Evolutionary conservation across 2,888 invertebrate genomes (phyloP), one percentile per base, ranked within the genome.

Genomic region (Ophion ellenae): DNA sequence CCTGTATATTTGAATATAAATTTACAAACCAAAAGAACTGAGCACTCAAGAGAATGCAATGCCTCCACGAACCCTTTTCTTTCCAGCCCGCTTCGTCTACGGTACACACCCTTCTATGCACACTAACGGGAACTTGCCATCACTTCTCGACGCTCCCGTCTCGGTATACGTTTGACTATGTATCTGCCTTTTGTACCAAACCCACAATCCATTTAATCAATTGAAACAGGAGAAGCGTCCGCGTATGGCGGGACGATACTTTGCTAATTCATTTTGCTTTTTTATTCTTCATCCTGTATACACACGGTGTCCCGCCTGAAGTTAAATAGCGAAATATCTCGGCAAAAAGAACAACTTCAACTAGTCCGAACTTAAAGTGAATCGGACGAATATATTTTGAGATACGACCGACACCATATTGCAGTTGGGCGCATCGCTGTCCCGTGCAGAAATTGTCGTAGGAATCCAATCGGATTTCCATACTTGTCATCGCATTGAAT

Each of bases 201-300:
- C n/a, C 63, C 67, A 40, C 40, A 40, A 40, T 40, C 40, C 70
- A 81, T 84, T 81, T 81, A 77, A 84, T 84, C 84, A 73, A 81
- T 64, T 64, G 81, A 69, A 84, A 84, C 67, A 77, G 53, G 67
- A 84, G 63, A 84, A 67, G 67, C 40, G 47, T 71, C 77, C 40
- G 71, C 67, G 84, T 73, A 84, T 76, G 66, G 61, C 47, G 66
- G 71, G 81, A 59, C 61, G 69, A 24, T 36, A 64, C 24, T 57
- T n/a, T 28, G 40, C 57, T 40, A 57, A 61, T 53, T 24, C 77
- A 40, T 40, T 40, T 40, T 40, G 7, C 40, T 9, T 40, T 1
- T 9, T 40, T 7, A 40, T 40, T 5, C 40, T 32, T 47, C 5
- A 71, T 28, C n/a, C 17, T 57, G 53, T 71, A 57, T 10, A 36